These are phyloP conservation scores for Raphicerus campestris DNA, from an alignment of 2,113 vertebrate species.

Conservation along the genomic window DNA sequence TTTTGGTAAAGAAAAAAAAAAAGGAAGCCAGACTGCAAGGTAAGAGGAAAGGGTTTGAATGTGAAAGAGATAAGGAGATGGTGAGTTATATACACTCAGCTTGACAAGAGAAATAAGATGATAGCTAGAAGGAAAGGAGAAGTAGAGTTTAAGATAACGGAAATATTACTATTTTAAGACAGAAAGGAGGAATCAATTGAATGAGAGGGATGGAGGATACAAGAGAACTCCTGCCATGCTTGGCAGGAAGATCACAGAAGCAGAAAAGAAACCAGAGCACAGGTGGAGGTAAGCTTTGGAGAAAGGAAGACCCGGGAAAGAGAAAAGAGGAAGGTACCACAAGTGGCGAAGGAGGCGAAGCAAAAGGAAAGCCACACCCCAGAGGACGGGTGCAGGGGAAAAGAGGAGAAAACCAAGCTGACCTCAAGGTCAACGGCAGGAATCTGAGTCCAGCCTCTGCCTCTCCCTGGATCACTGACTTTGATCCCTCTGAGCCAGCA, in stretches of 20 bases:
- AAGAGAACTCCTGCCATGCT: background rate
- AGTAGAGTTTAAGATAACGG: background rate
- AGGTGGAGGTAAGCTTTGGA: background rate
- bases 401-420: background rate
- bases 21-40: background rate
- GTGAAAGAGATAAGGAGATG: background rate
- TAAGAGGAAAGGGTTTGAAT: background rate
- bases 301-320: background rate
- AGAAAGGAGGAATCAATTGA: background rate
- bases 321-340: background rate
- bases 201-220: background rate
- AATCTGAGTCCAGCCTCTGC: background rate
- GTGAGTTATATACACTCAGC: background rate
- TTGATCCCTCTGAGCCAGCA: background rate
- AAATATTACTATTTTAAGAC: background rate
- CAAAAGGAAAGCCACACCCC: background rate
- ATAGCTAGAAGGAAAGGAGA: background rate
- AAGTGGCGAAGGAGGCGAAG: background rate
- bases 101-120: background rate
- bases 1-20: background rate
- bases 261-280: background rate
- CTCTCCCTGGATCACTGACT: background rate
- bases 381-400: background rate
- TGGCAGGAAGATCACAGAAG: background rate
- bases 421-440: background rate